Conservation (phyloP, 1,140 invertebrate species). For the Lepidurus packardi region DNA sequence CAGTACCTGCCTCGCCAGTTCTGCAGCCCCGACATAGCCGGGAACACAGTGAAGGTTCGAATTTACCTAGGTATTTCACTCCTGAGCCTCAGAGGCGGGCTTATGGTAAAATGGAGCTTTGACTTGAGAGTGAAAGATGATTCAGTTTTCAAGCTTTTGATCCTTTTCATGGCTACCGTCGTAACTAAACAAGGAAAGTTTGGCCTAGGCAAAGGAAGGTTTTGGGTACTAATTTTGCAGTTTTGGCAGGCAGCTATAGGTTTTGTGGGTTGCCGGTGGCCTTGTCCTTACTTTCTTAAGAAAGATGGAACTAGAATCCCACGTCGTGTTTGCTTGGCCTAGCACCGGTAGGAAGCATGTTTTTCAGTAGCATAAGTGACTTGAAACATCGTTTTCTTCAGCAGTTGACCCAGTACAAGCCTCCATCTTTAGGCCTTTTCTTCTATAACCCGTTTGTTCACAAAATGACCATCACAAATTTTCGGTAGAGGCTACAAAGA, state of each 20-base stretch:
- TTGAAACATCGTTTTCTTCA: background rate
- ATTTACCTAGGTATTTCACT: slow-evolving; percentile 53
- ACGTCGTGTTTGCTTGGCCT: background rate
- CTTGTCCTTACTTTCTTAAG: background rate
- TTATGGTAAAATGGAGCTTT: slow-evolving; percentile 36
- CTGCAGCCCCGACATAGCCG: slow-evolving; percentile 32
- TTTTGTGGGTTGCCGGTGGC: slow-evolving; percentile 16
- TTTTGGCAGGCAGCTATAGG: slow-evolving; percentile 9
- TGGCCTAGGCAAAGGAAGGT: background rate
- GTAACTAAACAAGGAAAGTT: background rate
- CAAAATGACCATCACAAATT: background rate
- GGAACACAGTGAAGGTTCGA: slow-evolving; percentile 21
- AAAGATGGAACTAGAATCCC: background rate
- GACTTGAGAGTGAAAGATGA: background rate
- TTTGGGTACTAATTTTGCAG: background rate
- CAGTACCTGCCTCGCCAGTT: slow-evolving; percentile 35
- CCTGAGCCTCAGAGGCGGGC: slow-evolving; percentile 61
- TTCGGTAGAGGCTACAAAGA: no score
- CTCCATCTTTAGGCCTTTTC: slow-evolving; percentile 9
- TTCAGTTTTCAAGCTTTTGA: background rate
- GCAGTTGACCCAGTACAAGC: background rate
- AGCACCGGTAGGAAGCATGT: no score
- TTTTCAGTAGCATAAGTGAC: no score
- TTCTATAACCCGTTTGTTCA: background rate
- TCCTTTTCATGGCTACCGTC: background rate